Evolutionary conservation across 2,888 invertebrate genomes (phyloP), one percentile per base, ranked within the genome.

Genomic region (Acronicta alni): DNA sequence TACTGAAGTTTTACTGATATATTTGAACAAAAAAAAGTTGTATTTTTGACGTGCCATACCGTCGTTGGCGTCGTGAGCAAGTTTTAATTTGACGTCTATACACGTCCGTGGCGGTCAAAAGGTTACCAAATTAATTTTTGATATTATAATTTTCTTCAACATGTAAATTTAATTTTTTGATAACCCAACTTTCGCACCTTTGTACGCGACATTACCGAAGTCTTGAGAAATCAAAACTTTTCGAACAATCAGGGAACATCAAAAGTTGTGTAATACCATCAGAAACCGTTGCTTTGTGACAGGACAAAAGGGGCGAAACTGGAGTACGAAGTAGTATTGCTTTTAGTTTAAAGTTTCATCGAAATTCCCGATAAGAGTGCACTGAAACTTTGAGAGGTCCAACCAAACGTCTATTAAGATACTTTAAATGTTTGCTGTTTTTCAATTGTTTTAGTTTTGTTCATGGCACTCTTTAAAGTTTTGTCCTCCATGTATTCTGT

Each of bases 261-360:
- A 82, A 86, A 89, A 91, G 84, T 90, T 90, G 61, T 79, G 80
- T 89, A 88, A 91, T 86, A 82, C 85, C 76, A 80, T 81, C 77
- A 75, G 78, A 84, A 80, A 82, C 53, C 75, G 66, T 76, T 77
- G 78, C 85, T 84, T 85, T 86, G 83, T 84, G 82, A 84, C 80
- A 81, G 79, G 35, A 63, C 62, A 72, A 70, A 70, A 47, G 57
- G 53, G 51, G 18, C 44, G 44, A 78, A 66, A 67, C 83, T 84
- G 65, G 62, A 68, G 61, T 67, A 77, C 74, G 72, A 79, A 73
- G 69, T 79, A 79, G 75, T 87, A 82, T 85, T 82, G 81, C 83
- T 83, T 87, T 87, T 79, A 79, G 85, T 87, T 87, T 82, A 83
- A 63, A 68, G 47, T 76, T 75, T 60, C 85, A 82, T 26, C 43